phyloP scores from a whole-genome alignment of 2,888 invertebrate species.

The Ophion ellenae region DNA sequence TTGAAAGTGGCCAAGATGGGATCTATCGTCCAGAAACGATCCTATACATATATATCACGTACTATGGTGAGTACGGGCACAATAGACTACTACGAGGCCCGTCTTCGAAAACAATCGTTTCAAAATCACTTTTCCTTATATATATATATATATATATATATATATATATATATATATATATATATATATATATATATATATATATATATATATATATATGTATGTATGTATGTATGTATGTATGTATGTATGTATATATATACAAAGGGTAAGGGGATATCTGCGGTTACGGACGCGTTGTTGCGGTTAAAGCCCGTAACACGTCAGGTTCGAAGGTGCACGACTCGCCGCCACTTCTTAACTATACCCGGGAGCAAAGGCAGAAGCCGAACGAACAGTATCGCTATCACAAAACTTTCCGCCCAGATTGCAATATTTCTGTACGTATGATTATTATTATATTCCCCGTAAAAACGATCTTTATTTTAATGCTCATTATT shows the following conservation, averaged over 20 bases:
- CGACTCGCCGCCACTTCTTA: constrained; percentile 78
- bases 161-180: too few relatives aligned
- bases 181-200: not conserved
- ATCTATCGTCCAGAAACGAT: constrained; percentile 30
- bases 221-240: not conserved
- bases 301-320: constrained; percentile 82
- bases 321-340: constrained; percentile 77
- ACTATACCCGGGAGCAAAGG: constrained; percentile 73
- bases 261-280: constrained; percentile 75
- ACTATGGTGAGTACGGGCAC: not conserved
- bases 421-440: constrained; percentile 15
- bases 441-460: constrained; percentile 3
- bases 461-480: not conserved
- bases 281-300: constrained; percentile 81
- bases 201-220: not conserved
- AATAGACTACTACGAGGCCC: not conserved
- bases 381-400: constrained; percentile 55
- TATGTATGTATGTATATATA: not conserved
- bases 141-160: too few relatives aligned
- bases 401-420: constrained; percentile 38
- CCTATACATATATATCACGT: not conserved
- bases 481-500: constrained; percentile 4
- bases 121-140: not conserved
- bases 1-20: constrained; percentile 11
- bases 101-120: not conserved